Evolutionary conservation across 2,797 vertebrate species (phyloP), one percentile per base, ranked within the genome.

Genomic region (Paedocypris micromegethes): DNA sequence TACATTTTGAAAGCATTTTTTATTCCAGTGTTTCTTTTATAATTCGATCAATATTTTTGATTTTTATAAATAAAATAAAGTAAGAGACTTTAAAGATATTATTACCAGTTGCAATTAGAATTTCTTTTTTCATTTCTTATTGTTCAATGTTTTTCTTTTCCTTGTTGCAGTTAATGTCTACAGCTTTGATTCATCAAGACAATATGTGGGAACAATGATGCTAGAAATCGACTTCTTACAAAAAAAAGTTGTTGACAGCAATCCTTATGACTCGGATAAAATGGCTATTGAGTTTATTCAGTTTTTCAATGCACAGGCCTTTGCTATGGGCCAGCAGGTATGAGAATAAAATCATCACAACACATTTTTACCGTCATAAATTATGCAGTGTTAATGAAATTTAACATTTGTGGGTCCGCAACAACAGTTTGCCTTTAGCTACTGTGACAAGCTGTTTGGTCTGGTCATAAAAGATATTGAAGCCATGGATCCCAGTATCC

Each of bases 201-300:
- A 96, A 67, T 97, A 92, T 4, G 86, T 96, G 0, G 94, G 94
- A 80, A 90, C 83, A 6, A 91, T 97, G 90, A 96, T 86, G 0
- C 81, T 93, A 5, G 96, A 98, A 80, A 89, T 98, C 0, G 95
- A 98, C 81, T 98, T 98, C 75, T 89, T 96, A 72, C 96, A 98
- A 88, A 98, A 96, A 86, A 98, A 98, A 86, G 93, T 2, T 38
- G 84, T 89, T 0, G 96, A 98, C 88, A 94, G 92, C 78, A 98
- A 90, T 79, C 91, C 93, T 0, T 95, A 96, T 0, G 92, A 98
- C 83, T 91, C 94, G 0, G 96, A 98, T 81, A 92, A 91, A 83
- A 97, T 98, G 94, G 93, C 93, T 3, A 84, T 76, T 0, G 93
- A 98, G 64, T 97, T 95, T 75, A 85, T 96, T 76, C 94, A 97